Base-by-base conservation (phyloP, 2,888 invertebrate genomes). In the Agrochola macilenta region DNA sequence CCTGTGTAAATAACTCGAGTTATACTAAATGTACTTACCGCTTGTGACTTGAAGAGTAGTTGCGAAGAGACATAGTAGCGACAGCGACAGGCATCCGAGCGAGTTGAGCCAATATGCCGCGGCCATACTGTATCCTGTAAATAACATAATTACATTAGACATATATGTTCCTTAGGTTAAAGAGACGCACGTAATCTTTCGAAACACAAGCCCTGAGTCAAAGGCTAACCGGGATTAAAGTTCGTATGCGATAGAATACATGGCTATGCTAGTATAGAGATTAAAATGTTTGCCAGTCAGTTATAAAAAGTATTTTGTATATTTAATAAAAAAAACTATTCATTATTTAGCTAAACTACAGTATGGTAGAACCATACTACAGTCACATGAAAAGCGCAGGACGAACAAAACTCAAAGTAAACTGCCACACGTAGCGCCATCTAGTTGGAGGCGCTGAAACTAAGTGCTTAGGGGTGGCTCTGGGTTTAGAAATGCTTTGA, bases 71-170 rank as follows among this genome's bases (percentile, higher is more conserved):
- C 97, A 98, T 97, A 98, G 97, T 95, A 98, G 97, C 96, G 97
- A 97, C 97, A 97, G 97, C 96, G 98, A 97, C 97, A 98, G 97
- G 97, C 97, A 97, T 97, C 97, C 97, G 97, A 98, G 97, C 98
- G 98, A 98, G 97, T 97, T 97, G 97, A 98, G 98, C 98, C 98
- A 97, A 97, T 98, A 97, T 98, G 97, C 97, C 97, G 98, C 97
- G 97, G 98, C 98, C 98, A 98, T 98, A 97, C 97, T 98, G 98
- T 97, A 97, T 98, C 98, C 98, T 98, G 94, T 30, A 95, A 84
- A 86, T 74, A 88, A 81, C 64, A 78, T 14, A 5, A n/a, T 69
- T 58, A 35, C 23, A 35, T 35, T 57, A 3, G 35, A 5, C 49
- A 1, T 30, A 14, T 49, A 26, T 46, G 57, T n/a, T n/a, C 52